These are phyloP conservation scores for Andrena marginata DNA, from an alignment of 2,888 invertebrate genomes.

Conservation along the genomic window DNA sequence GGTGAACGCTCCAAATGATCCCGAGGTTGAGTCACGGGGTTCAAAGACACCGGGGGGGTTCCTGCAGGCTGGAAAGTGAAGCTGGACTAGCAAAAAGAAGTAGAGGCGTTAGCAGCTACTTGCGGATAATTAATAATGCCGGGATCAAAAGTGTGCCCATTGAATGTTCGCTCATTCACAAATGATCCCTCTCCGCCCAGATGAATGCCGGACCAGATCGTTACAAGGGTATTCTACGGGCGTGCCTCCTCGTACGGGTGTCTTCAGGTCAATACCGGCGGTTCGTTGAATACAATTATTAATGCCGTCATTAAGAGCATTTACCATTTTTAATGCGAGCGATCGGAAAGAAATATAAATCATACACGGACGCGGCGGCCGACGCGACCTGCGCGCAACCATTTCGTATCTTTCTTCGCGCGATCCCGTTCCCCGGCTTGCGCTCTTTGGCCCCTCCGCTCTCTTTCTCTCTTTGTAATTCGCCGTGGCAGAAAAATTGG, in stretches of 20 bases:
- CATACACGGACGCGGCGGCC: slow-evolving; percentile 49
- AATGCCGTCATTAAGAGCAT: slow-evolving; percentile 77
- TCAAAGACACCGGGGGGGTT: slow-evolving; percentile 47
- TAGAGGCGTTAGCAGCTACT: slow-evolving; percentile 71
- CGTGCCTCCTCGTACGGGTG: slow-evolving; percentile 70
- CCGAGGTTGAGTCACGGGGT: slow-evolving; percentile 38
- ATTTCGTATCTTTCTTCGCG: slow-evolving; percentile 4
- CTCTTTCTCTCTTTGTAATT: neutral
- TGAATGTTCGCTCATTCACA: slow-evolving; percentile 77
- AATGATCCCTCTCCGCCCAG: slow-evolving; percentile 72
- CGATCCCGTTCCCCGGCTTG: slow-evolving; percentile 37
- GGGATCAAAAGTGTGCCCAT: slow-evolving; percentile 77
- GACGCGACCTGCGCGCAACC: slow-evolving; percentile 11
- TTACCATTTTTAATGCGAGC: slow-evolving; percentile 75
- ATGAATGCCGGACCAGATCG: slow-evolving; percentile 75
- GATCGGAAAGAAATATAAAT: slow-evolving; percentile 75
- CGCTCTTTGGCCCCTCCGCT: slow-evolving; percentile 15
- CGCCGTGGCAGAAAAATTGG: slow-evolving; percentile 20
- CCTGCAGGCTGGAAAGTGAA: slow-evolving; percentile 32
- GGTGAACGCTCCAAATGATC: slow-evolving; percentile 8
- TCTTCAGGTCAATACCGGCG: slow-evolving; percentile 72
- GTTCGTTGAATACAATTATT: slow-evolving; percentile 77
- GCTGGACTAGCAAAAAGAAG: slow-evolving; percentile 45
- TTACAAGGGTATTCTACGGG: slow-evolving; percentile 77
- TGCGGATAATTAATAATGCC: slow-evolving; percentile 76